Evolutionary conservation across 2,113 vertebrate genomes (phyloP).

Genomic region (Urocynchramus pylzowi): DNA sequence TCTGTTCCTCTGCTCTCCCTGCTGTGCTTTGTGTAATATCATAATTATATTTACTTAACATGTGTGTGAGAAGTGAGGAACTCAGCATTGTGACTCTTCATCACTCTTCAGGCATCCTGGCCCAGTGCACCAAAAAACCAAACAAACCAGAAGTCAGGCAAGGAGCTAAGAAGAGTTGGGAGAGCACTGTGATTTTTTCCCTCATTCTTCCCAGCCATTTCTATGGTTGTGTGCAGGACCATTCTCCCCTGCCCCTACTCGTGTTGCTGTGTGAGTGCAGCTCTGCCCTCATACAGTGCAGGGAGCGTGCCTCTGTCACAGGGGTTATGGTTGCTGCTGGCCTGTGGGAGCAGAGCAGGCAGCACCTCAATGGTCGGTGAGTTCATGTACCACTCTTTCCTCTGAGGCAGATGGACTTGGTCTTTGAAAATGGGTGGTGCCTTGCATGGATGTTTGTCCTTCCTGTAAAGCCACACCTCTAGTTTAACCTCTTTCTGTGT

Average conservation of each 20-base stretch:
- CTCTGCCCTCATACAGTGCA: accelerated
- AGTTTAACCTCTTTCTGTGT: not conserved
- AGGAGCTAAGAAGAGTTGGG: not conserved
- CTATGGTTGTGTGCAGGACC: not conserved
- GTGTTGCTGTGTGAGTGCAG: not conserved
- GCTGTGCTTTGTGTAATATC: not conserved
- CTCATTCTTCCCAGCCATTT: not conserved
- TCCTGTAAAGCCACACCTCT: not conserved
- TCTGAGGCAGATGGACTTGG: not conserved
- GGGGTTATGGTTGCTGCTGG: not conserved
- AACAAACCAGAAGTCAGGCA: not conserved
- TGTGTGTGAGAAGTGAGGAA: not conserved
- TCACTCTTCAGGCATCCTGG: not conserved
- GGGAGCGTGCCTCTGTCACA: not conserved
- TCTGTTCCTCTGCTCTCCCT: not conserved
- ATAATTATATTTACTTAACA: not conserved
- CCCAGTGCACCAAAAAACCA: not conserved
- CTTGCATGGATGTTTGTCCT: not conserved
- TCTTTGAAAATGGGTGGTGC: not conserved
- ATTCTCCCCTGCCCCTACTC: accelerated
- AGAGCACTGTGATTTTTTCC: accelerated
- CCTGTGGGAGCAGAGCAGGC: not conserved
- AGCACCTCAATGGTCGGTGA: not conserved
- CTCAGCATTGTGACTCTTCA: not conserved
- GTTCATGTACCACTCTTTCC: not conserved